phyloP scores from a whole-genome alignment of 2,888 invertebrate species.

The Hofmannophila pseudospretella region DNA sequence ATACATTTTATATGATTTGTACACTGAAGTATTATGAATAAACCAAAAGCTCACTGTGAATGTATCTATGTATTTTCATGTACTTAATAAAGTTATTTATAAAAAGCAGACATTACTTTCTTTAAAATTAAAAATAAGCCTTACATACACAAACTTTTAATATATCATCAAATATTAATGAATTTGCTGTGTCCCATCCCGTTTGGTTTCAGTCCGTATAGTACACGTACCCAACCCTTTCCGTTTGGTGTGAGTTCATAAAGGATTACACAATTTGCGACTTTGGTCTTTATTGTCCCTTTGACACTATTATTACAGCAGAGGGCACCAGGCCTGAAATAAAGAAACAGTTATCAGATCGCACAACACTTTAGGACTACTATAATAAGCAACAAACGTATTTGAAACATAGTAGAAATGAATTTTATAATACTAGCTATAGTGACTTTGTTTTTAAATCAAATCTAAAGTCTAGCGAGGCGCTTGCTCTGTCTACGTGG shows the following conservation, averaged over 20 bases:
- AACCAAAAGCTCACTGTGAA: not conserved
- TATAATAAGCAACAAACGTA: too few relatives aligned
- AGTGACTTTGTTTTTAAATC: too few relatives aligned
- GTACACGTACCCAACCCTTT: not conserved
- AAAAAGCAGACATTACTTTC: not conserved
- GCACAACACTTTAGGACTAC: not conserved
- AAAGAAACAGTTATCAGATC: slow-evolving; percentile 14
- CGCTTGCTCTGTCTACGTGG: too few relatives aligned
- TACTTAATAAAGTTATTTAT: slow-evolving; percentile 2
- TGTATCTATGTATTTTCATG: not conserved
- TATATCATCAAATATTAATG: not conserved
- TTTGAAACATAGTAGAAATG: too few relatives aligned
- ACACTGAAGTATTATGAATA: too few relatives aligned
- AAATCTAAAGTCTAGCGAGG: too few relatives aligned
- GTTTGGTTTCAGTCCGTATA: not conserved
- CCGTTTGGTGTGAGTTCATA: too few relatives aligned
- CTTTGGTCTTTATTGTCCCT: slow-evolving; percentile 33
- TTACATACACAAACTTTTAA: slow-evolving; percentile 3
- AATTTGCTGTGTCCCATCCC: slow-evolving; percentile 2
- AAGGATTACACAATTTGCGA: not conserved
- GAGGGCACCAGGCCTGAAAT: slow-evolving; percentile 88
- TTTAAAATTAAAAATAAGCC: not conserved
- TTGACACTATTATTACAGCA: slow-evolving; percentile 88
- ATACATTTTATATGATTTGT: too few relatives aligned
- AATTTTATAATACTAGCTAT: too few relatives aligned